Evolutionary conservation across 1,140 invertebrate species (phyloP), one percentile per base, ranked within the genome.

Genomic region (Trachymyrmex septentrionalis): DNA sequence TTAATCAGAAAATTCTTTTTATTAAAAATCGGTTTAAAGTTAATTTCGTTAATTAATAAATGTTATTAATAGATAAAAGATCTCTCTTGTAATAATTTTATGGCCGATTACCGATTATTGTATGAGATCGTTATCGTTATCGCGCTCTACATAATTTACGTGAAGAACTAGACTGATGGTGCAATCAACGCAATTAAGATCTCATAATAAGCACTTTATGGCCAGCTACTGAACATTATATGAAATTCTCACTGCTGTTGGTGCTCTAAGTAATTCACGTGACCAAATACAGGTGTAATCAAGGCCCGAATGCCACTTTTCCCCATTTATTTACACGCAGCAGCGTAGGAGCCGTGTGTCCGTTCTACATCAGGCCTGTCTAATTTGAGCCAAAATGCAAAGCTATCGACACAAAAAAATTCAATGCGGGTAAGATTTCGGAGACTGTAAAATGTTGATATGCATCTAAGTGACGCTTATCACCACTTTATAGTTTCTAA

Each of bases 241-340:
- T 59, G 38, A 84, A 57, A 73, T 50, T 61, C 38, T 73, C n/a
- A 75, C 59, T 71, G 78, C 48, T 59, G 12, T 82, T 57, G 84
- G 89, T 90, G 91, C 88, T 87, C 77, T 91, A 55, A 66, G 88
- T 78, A 90, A 88, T 91, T 90, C 87, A 86, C 44, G 61, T 87
- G 69, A 88, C 66, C 89, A 87, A 84, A 84, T 87, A 80, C 86
- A 89, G 69, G 89, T 91, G 90, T 91, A 87, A 91, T 81, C 87
- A 92, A 91, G 88, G 89, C 89, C 91, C 90, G 89, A 76, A 57
- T 86, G 77, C 88, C 87, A 86, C 81, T 89, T 19, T 81, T 53
- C 86, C 86, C 75, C 86, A 88, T 86, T 91, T 92, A 92, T 84
- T 87, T 89, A 87, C 69, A 88, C 69, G 55, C 69, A 84, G 69